phyloP scores from a whole-genome alignment of 2,113 vertebrate species.

The Pachyramphus minor region DNA sequence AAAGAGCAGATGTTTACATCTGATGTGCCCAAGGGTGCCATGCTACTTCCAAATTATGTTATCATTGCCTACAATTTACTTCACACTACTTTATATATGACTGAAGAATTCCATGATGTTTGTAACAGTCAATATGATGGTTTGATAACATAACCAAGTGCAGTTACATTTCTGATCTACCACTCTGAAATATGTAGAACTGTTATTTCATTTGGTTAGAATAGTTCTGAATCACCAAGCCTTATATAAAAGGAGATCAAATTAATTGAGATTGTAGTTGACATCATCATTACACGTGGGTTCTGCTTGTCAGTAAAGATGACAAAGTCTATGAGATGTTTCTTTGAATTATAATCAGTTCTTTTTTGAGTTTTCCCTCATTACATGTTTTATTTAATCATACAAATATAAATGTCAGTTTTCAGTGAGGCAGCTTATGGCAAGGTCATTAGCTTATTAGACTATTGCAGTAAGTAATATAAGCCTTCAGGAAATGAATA shows the following conservation, averaged over 20 bases:
- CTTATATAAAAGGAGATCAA: conserved; percentile 15
- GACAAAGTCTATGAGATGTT: conserved; percentile 18
- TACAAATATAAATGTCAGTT: conserved; percentile 61
- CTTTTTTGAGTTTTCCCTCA: conserved; percentile 18
- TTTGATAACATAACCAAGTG: conserved; percentile 20
- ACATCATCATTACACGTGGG: conserved; percentile 50
- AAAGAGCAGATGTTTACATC: conserved; percentile 13
- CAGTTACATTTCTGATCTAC: conserved; percentile 1
- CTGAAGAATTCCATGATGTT: background rate
- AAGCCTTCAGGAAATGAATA: conserved; percentile 48
- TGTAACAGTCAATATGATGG: background rate
- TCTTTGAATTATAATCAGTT: conserved; percentile 39
- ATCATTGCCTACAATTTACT: background rate
- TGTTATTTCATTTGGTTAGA: conserved; percentile 35
- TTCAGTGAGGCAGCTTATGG: conserved; percentile 56
- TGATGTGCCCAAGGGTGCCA: background rate
- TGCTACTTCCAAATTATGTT: background rate
- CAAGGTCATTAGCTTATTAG: conserved; percentile 63
- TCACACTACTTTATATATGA: background rate
- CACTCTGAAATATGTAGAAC: background rate
- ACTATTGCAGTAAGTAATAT: conserved; percentile 19
- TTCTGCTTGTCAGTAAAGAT: conserved; percentile 50
- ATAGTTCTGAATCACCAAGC: conserved; percentile 9
- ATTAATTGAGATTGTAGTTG: conserved; percentile 32
- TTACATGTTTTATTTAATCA: conserved; percentile 65